Percentiles rank a stretch among this genome's conserved stretches.
phyloP scores from a whole-genome alignment of 2,888 invertebrate species.

The Poecilobothrus nobilitatus region DNA sequence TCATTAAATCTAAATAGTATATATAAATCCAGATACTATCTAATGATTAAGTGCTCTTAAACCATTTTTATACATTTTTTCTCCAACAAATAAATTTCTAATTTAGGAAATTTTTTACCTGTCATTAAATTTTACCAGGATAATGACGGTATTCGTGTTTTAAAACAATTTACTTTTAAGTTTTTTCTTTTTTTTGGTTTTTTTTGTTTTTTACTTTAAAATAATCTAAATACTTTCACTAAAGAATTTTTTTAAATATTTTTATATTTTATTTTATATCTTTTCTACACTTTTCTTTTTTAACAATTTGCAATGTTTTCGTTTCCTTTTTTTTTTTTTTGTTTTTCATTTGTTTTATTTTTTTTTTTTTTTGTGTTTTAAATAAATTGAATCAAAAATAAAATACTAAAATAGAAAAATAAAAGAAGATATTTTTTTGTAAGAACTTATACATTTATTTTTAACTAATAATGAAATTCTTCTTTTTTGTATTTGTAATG shows the following conservation, averaged over 20 bases:
- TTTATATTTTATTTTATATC: neutral
- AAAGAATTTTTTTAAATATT: constrained; percentile 1
- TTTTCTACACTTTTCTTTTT: neutral
- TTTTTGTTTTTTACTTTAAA: neutral
- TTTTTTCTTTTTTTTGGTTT: neutral
- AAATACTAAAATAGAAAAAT: neutral
- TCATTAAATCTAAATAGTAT: too few species aligned
- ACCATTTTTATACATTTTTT: too few species aligned
- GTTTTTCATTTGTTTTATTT: too few species aligned
- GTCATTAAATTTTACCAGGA: neutral
- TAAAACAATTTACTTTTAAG: neutral
- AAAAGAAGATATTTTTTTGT: too few species aligned
- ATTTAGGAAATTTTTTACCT: neutral
- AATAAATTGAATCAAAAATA: neutral
- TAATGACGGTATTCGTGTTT: constrained; percentile 3
- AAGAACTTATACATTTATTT: neutral
- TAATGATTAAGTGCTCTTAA: too few species aligned
- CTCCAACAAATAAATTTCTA: too few species aligned
- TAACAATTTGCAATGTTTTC: too few species aligned
- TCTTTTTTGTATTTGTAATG: neutral
- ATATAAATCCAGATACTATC: too few species aligned
- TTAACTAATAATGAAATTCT: neutral
- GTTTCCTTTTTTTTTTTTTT: too few species aligned
- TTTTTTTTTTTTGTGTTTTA: neutral
- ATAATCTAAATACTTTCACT: neutral